phyloP scores from a whole-genome alignment of 23 tunicate species.

The Oikopleura dioica region DNA sequence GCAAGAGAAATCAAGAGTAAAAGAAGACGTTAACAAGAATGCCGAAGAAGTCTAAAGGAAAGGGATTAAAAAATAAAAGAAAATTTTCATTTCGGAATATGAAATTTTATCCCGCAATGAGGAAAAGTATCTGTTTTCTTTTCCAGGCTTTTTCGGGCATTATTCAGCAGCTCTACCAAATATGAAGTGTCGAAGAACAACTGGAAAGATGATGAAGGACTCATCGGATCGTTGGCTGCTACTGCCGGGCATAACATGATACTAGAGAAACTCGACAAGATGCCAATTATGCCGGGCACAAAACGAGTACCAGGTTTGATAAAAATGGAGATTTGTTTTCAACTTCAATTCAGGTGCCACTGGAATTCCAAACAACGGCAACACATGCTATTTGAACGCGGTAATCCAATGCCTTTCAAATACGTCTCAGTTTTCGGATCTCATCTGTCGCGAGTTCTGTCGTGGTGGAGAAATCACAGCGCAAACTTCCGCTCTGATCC shows the following conservation, averaged over 20 bases:
- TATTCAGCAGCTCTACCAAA: too few species aligned
- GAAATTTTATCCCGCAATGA: too few species aligned
- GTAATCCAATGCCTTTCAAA: neutral
- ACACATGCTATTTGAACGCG: constrained; percentile 7
- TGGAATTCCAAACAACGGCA: neutral
- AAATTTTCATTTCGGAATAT: too few species aligned
- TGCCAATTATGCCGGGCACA: constrained; percentile 3
- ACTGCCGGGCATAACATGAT: neutral
- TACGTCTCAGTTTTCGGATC: neutral
- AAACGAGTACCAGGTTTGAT: neutral
- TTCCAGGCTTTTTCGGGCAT: too few species aligned
- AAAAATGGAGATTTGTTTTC: too few species aligned
- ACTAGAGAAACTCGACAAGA: neutral
- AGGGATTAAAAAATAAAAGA: too few species aligned
- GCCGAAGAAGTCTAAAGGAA: too few species aligned
- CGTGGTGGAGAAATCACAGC: constrained; percentile 11
- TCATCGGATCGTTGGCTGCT: neutral
- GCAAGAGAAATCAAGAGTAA: too few species aligned
- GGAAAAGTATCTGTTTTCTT: too few species aligned
- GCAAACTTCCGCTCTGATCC: constrained; percentile 1
- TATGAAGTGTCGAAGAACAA: neutral
- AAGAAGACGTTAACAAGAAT: too few species aligned
- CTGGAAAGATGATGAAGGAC: neutral
- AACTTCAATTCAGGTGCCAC: too few species aligned
- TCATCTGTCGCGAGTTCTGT: constrained; percentile 5